Conservation (phyloP, 1,140 invertebrate species). For the Druon quercuslanigerum region DNA sequence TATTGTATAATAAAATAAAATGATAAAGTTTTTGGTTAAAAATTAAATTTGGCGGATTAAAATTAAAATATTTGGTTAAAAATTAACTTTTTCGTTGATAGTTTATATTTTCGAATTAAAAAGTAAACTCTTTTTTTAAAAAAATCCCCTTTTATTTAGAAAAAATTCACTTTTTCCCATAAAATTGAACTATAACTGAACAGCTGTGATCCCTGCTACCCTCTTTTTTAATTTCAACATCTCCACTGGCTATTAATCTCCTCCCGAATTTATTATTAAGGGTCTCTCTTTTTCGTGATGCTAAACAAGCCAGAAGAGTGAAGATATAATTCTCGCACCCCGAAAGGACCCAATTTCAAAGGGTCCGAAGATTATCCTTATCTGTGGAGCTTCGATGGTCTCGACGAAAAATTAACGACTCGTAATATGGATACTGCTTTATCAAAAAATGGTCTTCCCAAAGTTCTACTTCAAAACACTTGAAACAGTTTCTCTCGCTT, state of each 20-base stretch:
- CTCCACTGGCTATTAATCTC: constrained; percentile 38
- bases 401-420: constrained; percentile 25
- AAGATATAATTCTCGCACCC: neutral
- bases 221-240: neutral
- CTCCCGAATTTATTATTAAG: neutral
- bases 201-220: neutral
- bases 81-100: too few species aligned
- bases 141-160: too few species aligned
- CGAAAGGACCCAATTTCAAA: neutral
- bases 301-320: neutral
- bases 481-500: neutral
- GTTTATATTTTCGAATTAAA: too few species aligned
- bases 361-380: constrained; percentile 11
- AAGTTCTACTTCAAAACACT: constrained; percentile 1
- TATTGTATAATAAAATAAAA: too few species aligned
- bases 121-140: too few species aligned
- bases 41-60: too few species aligned
- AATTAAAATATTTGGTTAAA: too few species aligned
- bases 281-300: neutral
- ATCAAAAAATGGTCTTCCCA: neutral
- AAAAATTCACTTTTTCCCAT: too few species aligned
- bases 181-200: too few species aligned
- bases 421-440: neutral
- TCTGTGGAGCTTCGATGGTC: constrained; percentile 2
- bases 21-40: too few species aligned